Base-by-base conservation (phyloP, 2,113 vertebrate species). In the Terrapene triunguis region DNA sequence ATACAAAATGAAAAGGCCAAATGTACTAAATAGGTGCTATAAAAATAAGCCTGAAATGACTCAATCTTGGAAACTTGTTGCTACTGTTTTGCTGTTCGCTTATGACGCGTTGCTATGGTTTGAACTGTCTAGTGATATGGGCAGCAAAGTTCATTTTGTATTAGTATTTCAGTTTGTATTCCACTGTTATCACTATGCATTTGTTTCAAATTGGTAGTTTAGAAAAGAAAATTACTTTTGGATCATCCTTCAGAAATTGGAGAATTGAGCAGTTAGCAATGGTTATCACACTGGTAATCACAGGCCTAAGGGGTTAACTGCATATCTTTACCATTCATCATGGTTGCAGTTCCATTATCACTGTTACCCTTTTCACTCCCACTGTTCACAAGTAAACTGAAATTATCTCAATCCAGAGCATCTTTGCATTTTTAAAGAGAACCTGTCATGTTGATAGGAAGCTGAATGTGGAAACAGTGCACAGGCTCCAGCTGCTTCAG, bases 31-130 rank as follows among this genome's bases (percentile, higher is more conserved):
- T 86, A 94, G 87, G 79, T 97, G 91, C 88, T 96, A 5, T 94
- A 94, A 81, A 93, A 97, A 87, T 94, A 85, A 95, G 94, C 89
- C 87, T 97, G 93, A 98, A 97, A 96, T 98, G 96, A 98, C 95
- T 98, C 96, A 96, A 57, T 97, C 96, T 95, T 97, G 97, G 97
- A 97, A 98, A 98, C 96, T 98, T 97, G 96, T 94, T 96, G 95
- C 95, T 97, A 92, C 91, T 98, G 92, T 98, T 97, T 96, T 92
- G 93, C 92, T 97, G 96, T 95, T 96, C 89, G 27, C 62, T 97
- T 96, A 93, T 89, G 95, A 96, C 54, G 92, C 74, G 89, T 85
- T 96, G 94, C 35, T 96, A 2, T 96, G 83, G 89, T 96, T 97
- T 96, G 94, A 94, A 80, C 89, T 95, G 90, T 97, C 96, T 97